Conservation (phyloP, 2,888 invertebrate species). For the Syritta pipiens region DNA sequence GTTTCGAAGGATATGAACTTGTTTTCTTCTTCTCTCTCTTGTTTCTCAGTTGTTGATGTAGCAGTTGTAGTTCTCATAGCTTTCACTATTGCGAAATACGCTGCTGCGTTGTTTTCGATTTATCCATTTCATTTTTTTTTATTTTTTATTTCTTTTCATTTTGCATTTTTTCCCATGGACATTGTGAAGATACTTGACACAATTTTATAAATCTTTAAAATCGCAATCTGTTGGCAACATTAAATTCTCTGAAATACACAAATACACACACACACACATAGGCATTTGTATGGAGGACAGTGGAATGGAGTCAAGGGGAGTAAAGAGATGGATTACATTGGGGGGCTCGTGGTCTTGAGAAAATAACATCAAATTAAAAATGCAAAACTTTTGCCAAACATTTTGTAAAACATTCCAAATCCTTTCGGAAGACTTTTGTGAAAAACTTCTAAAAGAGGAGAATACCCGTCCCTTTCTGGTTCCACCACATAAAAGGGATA, state of each 20-base stretch:
- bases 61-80: conserved; percentile 15
- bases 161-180: conserved; percentile 5
- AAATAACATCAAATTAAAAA: conserved; percentile 45
- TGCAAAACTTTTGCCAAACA: conserved; percentile 34
- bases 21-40: not conserved
- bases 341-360: conserved; percentile 12
- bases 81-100: conserved; percentile 35
- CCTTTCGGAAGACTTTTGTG: conserved; percentile 12
- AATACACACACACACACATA: conserved; percentile 12
- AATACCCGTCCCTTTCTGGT: not conserved
- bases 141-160: conserved; percentile 25
- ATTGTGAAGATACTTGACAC: conserved; percentile 48
- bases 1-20: conserved; percentile 29
- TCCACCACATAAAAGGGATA: conserved; percentile 28
- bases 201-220: conserved; percentile 39
- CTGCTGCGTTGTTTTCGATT: conserved; percentile 26
- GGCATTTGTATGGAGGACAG: not conserved
- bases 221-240: conserved; percentile 31
- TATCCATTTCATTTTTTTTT: conserved; percentile 13
- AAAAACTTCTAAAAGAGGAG: conserved; percentile 11
- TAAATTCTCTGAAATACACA: conserved; percentile 37
- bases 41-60: not conserved
- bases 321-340: not conserved
- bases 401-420: conserved; percentile 41
- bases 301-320: not conserved